These are phyloP conservation scores for Brachymystax lenok DNA, from an alignment of 2,797 vertebrate genomes.

Conservation along the genomic window DNA sequence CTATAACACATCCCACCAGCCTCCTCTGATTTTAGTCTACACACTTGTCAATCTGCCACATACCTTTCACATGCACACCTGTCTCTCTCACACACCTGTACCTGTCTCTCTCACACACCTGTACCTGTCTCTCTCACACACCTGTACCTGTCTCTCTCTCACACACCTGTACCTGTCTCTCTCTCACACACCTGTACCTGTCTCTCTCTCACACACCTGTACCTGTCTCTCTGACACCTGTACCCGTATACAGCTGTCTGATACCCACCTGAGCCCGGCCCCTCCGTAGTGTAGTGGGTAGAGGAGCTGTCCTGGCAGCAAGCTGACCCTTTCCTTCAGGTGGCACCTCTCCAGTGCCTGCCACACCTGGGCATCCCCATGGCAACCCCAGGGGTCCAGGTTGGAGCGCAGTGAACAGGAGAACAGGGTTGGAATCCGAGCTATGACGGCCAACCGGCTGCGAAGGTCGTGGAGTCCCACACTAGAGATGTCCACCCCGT, in stretches of 20 bases:
- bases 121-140: too few species aligned
- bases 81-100: too few species aligned
- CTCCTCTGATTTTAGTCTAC: too few species aligned
- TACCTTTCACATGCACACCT: not conserved
- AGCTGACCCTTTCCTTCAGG: slow-evolving; percentile 65
- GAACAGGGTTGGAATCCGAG: slow-evolving; percentile 70
- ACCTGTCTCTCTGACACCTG: not conserved
- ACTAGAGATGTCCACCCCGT: slow-evolving; percentile 64
- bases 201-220: not conserved
- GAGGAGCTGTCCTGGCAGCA: slow-evolving; percentile 64
- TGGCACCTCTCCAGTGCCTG: slow-evolving; percentile 64
- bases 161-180: too few species aligned
- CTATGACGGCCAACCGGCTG: slow-evolving; percentile 67
- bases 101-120: too few species aligned
- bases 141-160: too few species aligned
- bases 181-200: too few species aligned
- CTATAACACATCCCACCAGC: too few species aligned
- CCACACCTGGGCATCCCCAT: slow-evolving; percentile 66
- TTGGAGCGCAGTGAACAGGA: slow-evolving; percentile 67
- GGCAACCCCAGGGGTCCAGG: slow-evolving; percentile 65
- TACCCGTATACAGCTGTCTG: too few species aligned
- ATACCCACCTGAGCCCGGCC: slow-evolving; percentile 67
- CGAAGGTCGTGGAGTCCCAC: slow-evolving; percentile 65
- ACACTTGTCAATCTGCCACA: too few species aligned
- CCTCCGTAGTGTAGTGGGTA: slow-evolving; percentile 66